These are phyloP conservation scores for Oreochromis spilurus DNA, from an alignment of 2,113 vertebrate species.

Conservation along the genomic window DNA sequence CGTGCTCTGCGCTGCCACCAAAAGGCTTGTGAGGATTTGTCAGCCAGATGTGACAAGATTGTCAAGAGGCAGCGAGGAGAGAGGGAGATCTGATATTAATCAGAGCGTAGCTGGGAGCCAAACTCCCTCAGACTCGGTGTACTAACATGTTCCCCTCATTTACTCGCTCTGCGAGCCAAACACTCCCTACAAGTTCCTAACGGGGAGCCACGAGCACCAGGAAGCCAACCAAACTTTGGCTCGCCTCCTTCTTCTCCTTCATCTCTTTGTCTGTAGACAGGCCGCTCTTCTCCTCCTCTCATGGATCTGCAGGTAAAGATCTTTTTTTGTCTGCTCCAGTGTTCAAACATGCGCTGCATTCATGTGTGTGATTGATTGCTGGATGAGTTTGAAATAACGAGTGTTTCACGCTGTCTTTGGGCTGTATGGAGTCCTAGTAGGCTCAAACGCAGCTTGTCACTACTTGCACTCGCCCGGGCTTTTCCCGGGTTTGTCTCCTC, in stretches of 20 bases:
- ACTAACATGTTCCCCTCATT: conserved; percentile 88
- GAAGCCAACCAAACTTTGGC: conserved; percentile 37
- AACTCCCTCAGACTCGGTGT: conserved; percentile 84
- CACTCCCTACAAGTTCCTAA: conserved; percentile 56
- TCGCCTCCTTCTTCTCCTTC: not conserved
- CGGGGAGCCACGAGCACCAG: conserved; percentile 18
- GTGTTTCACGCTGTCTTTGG: conserved; percentile 40
- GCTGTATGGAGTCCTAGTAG: conserved; percentile 39
- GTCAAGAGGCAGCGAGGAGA: conserved; percentile 78
- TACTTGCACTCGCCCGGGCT: conserved; percentile 25
- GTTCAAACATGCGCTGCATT: not conserved
- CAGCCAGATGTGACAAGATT: conserved; percentile 92
- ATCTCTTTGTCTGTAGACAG: conserved; percentile 19
- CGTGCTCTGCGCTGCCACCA: conserved; percentile 71
- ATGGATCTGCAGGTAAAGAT: conserved; percentile 64
- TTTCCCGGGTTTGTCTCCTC: not conserved
- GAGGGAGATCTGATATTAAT: conserved; percentile 87
- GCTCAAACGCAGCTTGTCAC: conserved; percentile 50
- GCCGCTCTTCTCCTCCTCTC: conserved; percentile 4
- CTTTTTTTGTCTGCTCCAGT: not conserved
- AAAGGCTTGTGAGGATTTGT: conserved; percentile 84
- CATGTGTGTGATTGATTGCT: conserved; percentile 45
- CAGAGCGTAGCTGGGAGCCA: conserved; percentile 87
- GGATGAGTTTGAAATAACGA: conserved; percentile 53
- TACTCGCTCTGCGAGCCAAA: conserved; percentile 77